These are phyloP conservation scores for Sanderia malayensis DNA, from an alignment of 30 jellyfish, hydroid and myxozoan genomes.

Conservation along the genomic window DNA sequence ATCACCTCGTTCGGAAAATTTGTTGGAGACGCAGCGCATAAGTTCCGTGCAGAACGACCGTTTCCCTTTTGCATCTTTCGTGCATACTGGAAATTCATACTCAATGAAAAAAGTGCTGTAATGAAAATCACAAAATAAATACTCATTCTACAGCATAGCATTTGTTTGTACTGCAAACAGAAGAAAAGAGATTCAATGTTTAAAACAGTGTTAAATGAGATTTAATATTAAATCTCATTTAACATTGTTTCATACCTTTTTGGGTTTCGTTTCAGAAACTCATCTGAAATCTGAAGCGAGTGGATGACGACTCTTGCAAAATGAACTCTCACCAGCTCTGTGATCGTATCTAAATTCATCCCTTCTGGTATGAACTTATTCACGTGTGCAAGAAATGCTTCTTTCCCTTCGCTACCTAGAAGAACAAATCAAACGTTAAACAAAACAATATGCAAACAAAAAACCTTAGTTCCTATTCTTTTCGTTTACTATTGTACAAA, in stretches of 20 bases:
- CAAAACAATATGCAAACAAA: too few species aligned
- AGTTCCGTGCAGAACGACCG: constrained; percentile 34
- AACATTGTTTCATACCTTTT: too few species aligned
- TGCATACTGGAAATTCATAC: constrained; percentile 62
- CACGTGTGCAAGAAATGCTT: neutral
- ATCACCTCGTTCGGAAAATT: constrained; percentile 11
- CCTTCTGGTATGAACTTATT: constrained; percentile 45
- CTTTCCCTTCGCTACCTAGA: too few species aligned
- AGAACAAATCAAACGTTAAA: neutral
- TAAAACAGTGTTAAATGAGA: too few species aligned
- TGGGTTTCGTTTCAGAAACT: neutral
- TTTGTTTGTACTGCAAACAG: too few species aligned
- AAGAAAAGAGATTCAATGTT: too few species aligned
- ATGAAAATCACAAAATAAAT: neutral
- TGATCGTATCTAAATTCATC: constrained; percentile 56
- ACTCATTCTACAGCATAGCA: too few species aligned
- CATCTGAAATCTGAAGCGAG: constrained; percentile 7
- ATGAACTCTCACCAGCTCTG: constrained; percentile 64
- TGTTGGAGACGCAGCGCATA: constrained; percentile 63
- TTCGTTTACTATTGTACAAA: too few species aligned
- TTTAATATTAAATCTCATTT: too few species aligned
- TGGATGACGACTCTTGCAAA: constrained; percentile 58
- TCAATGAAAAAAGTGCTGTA: constrained; percentile 71
- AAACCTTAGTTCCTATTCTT: too few species aligned
- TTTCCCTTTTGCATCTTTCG: constrained; percentile 10